phyloP scores from a whole-genome alignment of 2,888 invertebrate species.

The Xiphydria camelus region DNA sequence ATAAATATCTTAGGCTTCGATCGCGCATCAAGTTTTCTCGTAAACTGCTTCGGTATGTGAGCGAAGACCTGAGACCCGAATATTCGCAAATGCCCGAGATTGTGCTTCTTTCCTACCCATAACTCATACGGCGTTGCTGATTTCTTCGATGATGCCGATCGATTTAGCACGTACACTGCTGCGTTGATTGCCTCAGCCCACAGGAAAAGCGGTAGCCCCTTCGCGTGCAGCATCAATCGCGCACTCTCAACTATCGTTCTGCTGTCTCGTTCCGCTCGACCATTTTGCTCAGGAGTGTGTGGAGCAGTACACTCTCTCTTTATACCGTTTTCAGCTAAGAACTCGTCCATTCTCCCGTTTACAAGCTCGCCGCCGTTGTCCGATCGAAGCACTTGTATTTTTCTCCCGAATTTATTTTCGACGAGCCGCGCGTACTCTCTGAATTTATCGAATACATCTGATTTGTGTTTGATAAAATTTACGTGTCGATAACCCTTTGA shows the following conservation, averaged over 20 bases:
- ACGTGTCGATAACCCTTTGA: slow-evolving; percentile 20
- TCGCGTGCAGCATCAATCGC: too few relatives aligned
- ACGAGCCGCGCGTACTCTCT: slow-evolving; percentile 13
- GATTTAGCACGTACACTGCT: too few relatives aligned
- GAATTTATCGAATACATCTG: slow-evolving; percentile 24
- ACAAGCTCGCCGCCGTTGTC: slow-evolving; percentile 22
- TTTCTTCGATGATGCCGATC: too few relatives aligned
- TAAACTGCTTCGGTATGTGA: not conserved
- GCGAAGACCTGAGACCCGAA: not conserved
- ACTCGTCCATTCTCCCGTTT: not conserved
- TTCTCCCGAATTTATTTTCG: slow-evolving; percentile 14
- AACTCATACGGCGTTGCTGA: not conserved
- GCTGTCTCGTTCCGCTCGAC: too few relatives aligned
- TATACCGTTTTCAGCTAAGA: not conserved
- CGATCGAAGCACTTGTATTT: slow-evolving; percentile 14
- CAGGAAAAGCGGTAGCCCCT: too few relatives aligned
- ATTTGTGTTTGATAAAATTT: slow-evolving; percentile 26
- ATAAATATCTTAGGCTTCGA: not conserved
- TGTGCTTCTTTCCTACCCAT: not conserved
- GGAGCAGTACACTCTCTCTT: too few relatives aligned
- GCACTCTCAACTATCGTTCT: too few relatives aligned
- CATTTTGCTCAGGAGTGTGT: too few relatives aligned
- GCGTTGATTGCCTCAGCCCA: too few relatives aligned
- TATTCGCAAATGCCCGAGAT: not conserved
- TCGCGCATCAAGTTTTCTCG: not conserved